Evolutionary conservation across 2,888 invertebrate species (phyloP), one percentile per base, ranked within the genome.

Genomic region (Piscicola geometra): DNA sequence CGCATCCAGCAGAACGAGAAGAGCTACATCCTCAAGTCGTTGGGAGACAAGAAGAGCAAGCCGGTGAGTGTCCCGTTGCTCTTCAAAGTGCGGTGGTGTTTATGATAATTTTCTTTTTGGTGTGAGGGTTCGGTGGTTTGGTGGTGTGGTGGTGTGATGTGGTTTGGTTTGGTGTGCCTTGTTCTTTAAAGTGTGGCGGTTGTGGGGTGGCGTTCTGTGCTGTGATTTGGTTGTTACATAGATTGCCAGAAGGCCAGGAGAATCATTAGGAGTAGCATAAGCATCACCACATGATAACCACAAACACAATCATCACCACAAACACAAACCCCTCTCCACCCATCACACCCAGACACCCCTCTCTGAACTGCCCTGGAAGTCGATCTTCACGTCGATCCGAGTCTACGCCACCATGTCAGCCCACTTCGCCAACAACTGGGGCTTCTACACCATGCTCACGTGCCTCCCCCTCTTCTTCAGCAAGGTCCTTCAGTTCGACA

Each of bases 371-470:
- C 84, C 85, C 41, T 84, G 84, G 84, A 77, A 78, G 28, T 78
- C 80, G 56, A 83, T 85, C 60, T 76, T 83, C 25, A 79, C 78
- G 28, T 83, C 82, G 5, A 76, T 79, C 9, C 81, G 84, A 0
- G 82, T 87, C 12, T 86, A 85, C 85, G 86, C 85, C 0, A 81
- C 85, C 1, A 79, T 83, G 56, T 80, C 81, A 0, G 86, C 84
- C 5, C 86, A 87, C 79, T 83, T 85, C 76, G 81, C 82, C 73
- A 84, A 84, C 80, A 87, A 86, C 82, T 86, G 87, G 86, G 86
- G 86, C 12, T 86, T 85, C 80, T 87, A 87, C 81, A 86, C 85
- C 0, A 83, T 87, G 83, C 82, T 87, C 21, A 86, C 86, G 1
- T 83, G 84, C 67, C 81, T 87, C 60, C 87, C 87, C 0, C 83